Conservation (phyloP, 2,797 vertebrate species). For the Cyprinella venusta region DNA sequence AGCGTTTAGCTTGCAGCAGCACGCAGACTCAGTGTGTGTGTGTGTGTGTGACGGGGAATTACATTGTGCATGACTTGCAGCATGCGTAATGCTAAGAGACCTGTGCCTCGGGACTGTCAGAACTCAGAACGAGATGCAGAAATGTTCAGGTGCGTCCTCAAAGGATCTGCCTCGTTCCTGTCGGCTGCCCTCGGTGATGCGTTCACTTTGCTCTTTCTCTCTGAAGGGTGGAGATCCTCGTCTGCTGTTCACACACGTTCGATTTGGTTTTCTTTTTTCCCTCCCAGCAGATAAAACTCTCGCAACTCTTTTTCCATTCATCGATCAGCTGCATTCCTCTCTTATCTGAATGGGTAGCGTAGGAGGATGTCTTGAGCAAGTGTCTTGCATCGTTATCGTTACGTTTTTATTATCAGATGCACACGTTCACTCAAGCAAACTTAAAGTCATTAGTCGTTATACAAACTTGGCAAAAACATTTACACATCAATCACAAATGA, state of each 20-base stretch:
- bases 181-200: background rate
- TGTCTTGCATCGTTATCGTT: constrained; percentile 52
- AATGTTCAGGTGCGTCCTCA: constrained; percentile 38
- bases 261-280: constrained; percentile 24
- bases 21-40: constrained; percentile 18
- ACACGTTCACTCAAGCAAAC: constrained; percentile 23
- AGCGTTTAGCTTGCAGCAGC: constrained; percentile 41
- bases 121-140: constrained; percentile 4
- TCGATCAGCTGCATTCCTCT: constrained; percentile 62
- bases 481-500: background rate
- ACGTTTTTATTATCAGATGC: background rate
- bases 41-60: constrained; percentile 16
- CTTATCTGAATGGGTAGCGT: constrained; percentile 65
- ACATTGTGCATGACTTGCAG: background rate
- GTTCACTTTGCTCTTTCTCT: background rate
- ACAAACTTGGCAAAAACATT: background rate
- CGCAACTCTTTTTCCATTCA: constrained; percentile 40
- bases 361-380: constrained; percentile 58
- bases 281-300: constrained; percentile 39
- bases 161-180: constrained; percentile 52
- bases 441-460: constrained; percentile 12
- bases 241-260: constrained; percentile 13
- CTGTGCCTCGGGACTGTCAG: background rate
- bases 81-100: background rate
- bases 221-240: constrained; percentile 39